These are phyloP conservation scores for Cephus runcator DNA, from an alignment of 2,888 invertebrate genomes.

Conservation along the genomic window DNA sequence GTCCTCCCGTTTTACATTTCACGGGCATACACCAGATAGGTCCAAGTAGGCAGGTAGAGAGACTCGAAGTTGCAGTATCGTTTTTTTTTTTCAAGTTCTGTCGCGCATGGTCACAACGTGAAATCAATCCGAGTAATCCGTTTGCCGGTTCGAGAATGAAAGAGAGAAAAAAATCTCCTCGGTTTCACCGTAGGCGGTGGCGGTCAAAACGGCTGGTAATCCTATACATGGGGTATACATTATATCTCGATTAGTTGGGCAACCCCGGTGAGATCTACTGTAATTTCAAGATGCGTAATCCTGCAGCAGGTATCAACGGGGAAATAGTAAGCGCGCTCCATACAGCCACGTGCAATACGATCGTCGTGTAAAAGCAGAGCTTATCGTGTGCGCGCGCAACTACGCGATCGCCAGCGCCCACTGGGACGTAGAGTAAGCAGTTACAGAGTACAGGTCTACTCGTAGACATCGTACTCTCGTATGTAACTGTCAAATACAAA, in stretches of 20 bases:
- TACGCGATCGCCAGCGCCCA: not conserved
- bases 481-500: not conserved
- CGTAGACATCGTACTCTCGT: not conserved
- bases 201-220: conserved; percentile 26
- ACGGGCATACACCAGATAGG: not conserved
- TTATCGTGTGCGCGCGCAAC: not conserved
- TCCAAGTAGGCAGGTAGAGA: not conserved
- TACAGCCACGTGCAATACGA: not conserved
- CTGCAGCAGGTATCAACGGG: not conserved
- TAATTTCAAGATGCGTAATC: conserved; percentile 44
- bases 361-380: not conserved
- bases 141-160: not conserved
- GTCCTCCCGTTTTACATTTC: not conserved
- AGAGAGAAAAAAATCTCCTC: not conserved
- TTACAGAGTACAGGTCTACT: not conserved
- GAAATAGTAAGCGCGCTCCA: not conserved
- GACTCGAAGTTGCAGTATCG: not conserved
- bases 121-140: conserved; percentile 3
- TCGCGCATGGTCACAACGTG: not conserved
- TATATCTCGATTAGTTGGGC: conserved; percentile 31
- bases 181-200: not conserved
- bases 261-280: conserved; percentile 34
- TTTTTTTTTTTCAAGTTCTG: not conserved
- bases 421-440: not conserved
- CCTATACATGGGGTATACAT: conserved; percentile 39